Base-by-base conservation (phyloP, 2,113 vertebrate genomes). In the Lonchura striata region DNA sequence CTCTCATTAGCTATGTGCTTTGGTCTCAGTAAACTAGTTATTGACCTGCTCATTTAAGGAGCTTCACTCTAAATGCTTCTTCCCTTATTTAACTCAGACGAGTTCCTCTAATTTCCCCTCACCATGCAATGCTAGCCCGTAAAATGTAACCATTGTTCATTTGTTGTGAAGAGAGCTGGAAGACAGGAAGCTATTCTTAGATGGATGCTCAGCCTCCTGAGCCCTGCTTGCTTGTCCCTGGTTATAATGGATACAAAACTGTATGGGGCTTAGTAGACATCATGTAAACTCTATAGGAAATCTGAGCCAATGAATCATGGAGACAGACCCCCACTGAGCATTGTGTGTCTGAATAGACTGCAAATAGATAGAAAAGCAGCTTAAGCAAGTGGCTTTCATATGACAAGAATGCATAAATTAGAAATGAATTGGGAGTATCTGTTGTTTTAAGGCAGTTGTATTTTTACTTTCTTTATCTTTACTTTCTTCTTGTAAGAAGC, bases 181-280 rank as follows among this genome's bases (percentile, higher is more conserved):
- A 95, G 78, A 98, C 82, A 81, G 87, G 91, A 93, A 98, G 96
- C 95, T 97, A 83, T 97, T 97, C 97, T 97, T 94, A 98, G 96
- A 96, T 86, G 94, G 97, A 97, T 96, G 97, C 94, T 96, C 97
- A 95, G 94, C 92, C 96, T 97, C 94, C 96, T 69, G 97, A 98
- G 96, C 95, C 88, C 96, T 94, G 96, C 97, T 98, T 98, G 97
- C 97, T 98, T 95, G 97, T 97, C 94, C 96, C 97, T 95, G 92
- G 94, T 97, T 97, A 98, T 98, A 98, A 98, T 98, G 97, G 98
- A 98, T 98, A 98, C 97, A 98, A 97, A 98, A 97, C 97, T 93
- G 95, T 97, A 98, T 97, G 98, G 97, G 97, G 97, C 97, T 97
- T 98, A 97, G 97, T 96, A 96, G 97, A 97, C 98, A 97, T 98